Conservation (phyloP, 1,140 invertebrate genomes). For the Ips nitidus region DNA sequence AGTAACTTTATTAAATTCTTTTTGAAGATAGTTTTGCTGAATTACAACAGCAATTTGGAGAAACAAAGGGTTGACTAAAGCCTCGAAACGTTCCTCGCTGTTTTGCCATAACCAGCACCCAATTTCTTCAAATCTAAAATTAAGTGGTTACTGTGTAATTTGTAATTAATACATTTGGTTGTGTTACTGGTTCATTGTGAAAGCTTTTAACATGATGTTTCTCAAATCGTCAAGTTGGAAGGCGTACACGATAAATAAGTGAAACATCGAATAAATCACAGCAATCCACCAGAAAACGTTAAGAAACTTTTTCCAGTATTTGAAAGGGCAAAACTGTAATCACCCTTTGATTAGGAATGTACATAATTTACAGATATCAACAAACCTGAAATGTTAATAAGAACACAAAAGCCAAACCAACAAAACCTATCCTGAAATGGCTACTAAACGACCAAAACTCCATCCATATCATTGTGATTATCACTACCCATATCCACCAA, state of each 20-base stretch:
- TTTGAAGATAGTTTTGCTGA: conserved; percentile 25
- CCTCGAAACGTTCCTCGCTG: not conserved
- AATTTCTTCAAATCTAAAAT: conserved; percentile 4
- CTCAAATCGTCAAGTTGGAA: conserved; percentile 8
- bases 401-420: conserved; percentile 15
- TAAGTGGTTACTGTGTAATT: not conserved
- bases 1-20: conserved; percentile 14
- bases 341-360: not conserved
- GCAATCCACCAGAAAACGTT: conserved; percentile 27
- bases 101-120: not conserved
- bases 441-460: conserved; percentile 12
- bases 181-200: not conserved
- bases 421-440: conserved; percentile 13
- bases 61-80: conserved; percentile 9
- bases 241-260: conserved; percentile 20
- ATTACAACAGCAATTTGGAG: conserved; percentile 26
- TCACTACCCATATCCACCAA: conserved; percentile 28
- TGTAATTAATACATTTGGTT: not conserved
- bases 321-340: conserved; percentile 23
- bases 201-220: not conserved
- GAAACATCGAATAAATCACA: conserved; percentile 18
- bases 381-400: conserved; percentile 24
- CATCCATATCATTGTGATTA: conserved; percentile 18
- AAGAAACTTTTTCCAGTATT: conserved; percentile 22
- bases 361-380: not conserved